Percentiles rank a stretch among this genome's conserved stretches.
These are phyloP conservation scores for Melipona bicolor DNA, from an alignment of 2,888 invertebrate species.

Conservation along the genomic window DNA sequence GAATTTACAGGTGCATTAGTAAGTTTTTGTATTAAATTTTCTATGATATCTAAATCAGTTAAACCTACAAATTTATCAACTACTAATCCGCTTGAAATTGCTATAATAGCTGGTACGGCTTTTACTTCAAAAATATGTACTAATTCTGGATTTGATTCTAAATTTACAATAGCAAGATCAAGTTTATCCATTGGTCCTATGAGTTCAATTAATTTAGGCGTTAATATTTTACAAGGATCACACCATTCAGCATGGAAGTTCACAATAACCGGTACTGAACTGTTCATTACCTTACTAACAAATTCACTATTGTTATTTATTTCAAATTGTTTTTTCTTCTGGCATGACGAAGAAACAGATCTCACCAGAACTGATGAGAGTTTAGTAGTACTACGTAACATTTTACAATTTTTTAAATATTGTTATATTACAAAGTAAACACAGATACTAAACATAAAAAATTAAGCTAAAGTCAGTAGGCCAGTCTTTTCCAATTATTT, in stretches of 20 bases:
- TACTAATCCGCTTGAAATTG: conserved; percentile 92
- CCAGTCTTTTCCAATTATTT: conserved; percentile 10
- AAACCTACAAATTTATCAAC: conserved; percentile 95
- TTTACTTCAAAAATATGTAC: conserved; percentile 93
- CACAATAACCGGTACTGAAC: conserved; percentile 93
- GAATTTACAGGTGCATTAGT: conserved; percentile 58
- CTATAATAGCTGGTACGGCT: conserved; percentile 93
- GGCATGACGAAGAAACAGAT: conserved; percentile 74
- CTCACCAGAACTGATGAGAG: conserved; percentile 69
- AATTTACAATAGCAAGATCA: conserved; percentile 92
- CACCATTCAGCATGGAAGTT: conserved; percentile 97
- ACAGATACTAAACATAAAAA: conserved; percentile 25
- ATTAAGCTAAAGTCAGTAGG: background rate
- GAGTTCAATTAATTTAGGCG: conserved; percentile 92
- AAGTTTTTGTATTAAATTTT: conserved; percentile 89
- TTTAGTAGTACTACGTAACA: conserved; percentile 77
- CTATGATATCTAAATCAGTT: conserved; percentile 93
- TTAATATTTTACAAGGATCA: conserved; percentile 94
- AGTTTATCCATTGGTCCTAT: conserved; percentile 90
- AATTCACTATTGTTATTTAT: conserved; percentile 92
- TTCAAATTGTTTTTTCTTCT: conserved; percentile 78
- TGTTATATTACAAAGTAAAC: conserved; percentile 10
- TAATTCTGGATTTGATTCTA: conserved; percentile 92
- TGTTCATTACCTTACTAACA: conserved; percentile 93
- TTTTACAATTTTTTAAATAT: conserved; percentile 68